A percentile compares a stretch with the other conserved stretches of the same genome.
Conservation (phyloP, 2,888 invertebrate genomes). For the Eutolmus rufibarbis region DNA sequence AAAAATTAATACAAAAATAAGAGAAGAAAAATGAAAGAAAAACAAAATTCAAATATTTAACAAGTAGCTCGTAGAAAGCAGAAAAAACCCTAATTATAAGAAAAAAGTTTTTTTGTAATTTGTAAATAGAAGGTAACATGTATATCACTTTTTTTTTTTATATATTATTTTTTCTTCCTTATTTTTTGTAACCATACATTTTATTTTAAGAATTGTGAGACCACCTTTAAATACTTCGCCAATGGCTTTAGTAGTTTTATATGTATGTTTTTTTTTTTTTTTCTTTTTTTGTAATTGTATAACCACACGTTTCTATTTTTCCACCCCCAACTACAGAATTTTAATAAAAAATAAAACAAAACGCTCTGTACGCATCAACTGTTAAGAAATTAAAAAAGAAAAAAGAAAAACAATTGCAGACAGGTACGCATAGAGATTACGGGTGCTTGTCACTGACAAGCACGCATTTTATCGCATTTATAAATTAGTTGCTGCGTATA, state of each 20-base stretch:
- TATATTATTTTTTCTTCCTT: neutral
- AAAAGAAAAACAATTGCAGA: too few species aligned
- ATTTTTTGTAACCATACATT: neutral
- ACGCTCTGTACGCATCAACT: too few species aligned
- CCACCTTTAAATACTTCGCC: neutral
- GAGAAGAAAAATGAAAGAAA: neutral
- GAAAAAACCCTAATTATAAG: neutral
- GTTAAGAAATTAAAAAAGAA: too few species aligned
- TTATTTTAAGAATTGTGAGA: neutral
- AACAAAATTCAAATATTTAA: neutral
- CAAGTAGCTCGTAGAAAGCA: neutral
- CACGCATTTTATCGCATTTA: neutral
- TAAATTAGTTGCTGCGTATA: too few species aligned
- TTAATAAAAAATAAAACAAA: too few species aligned
- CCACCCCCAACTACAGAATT: neutral
- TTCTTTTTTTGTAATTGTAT: neutral
- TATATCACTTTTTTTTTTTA: neutral
- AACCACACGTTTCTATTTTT: neutral
- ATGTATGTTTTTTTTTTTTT: neutral
- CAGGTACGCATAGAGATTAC: too few species aligned
- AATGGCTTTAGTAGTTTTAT: neutral
- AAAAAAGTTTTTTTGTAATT: neutral
- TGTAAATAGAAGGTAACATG: neutral
- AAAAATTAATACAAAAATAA: neutral
- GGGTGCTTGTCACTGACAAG: neutral